phyloP scores from a whole-genome alignment of 37 sponge, comb jelly and placozoan species.

The Haliclona indistincta region DNA sequence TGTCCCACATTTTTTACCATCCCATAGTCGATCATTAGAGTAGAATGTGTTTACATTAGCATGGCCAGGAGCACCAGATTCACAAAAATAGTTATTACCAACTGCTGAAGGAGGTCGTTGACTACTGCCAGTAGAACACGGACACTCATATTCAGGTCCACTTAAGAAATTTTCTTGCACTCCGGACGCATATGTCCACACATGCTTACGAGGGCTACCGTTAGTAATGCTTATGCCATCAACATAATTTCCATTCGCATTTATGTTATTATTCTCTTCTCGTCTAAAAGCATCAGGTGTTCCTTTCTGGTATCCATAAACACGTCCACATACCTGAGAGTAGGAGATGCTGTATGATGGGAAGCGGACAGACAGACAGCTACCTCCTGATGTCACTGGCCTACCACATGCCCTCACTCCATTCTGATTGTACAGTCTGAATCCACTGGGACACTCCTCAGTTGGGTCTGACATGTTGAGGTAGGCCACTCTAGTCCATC shows the following conservation, averaged over 20 bases:
- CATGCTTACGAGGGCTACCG: conserved; percentile 26
- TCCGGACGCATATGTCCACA: conserved; percentile 26
- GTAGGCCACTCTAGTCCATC: conserved; percentile 13
- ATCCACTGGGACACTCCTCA: background rate
- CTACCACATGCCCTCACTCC: conserved; percentile 21
- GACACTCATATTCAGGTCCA: background rate
- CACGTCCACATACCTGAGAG: conserved; percentile 25
- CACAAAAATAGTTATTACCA: conserved; percentile 38
- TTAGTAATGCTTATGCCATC: conserved; percentile 43
- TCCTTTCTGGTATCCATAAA: conserved; percentile 26
- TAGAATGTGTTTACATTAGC: conserved; percentile 4
- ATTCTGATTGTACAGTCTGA: background rate
- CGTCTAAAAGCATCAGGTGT: conserved; percentile 1
- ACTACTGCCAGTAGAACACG: background rate
- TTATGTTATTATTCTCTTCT: background rate
- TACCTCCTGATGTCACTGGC: background rate
- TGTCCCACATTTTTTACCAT: conserved; percentile 11
- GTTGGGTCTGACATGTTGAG: conserved; percentile 21
- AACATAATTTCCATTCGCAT: background rate
- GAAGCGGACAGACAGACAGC: background rate
- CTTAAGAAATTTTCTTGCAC: background rate
- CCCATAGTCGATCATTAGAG: conserved; percentile 30
- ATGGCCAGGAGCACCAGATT: background rate
- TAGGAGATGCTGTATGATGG: background rate
- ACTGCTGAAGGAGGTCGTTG: background rate